A percentile compares a stretch with the other conserved stretches of the same genome.
These are phyloP conservation scores for Cepaea nemoralis DNA, from an alignment of 1,140 invertebrate species.

Conservation along the genomic window DNA sequence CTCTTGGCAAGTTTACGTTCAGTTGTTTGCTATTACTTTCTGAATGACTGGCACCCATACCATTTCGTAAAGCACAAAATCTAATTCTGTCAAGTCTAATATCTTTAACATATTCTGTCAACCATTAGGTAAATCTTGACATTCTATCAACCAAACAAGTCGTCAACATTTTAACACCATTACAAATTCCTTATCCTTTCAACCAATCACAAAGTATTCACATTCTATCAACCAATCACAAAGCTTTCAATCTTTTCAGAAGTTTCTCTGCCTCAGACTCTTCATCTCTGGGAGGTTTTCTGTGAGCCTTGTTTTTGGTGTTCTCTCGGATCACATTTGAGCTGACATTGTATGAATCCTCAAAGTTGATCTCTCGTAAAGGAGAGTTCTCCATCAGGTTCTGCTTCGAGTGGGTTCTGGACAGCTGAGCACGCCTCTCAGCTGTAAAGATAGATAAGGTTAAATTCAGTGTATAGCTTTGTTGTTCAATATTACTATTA, in stretches of 20 bases:
- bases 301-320: background rate
- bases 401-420: constrained; percentile 62
- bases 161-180: no score
- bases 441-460: constrained; percentile 51
- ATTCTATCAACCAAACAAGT: no score
- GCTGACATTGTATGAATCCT: constrained; percentile 45
- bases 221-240: constrained; percentile 13
- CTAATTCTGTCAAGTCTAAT: no score
- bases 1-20: no score
- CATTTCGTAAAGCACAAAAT: no score
- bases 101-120: no score
- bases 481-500: no score
- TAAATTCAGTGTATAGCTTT: no score
- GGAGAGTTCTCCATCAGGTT: constrained; percentile 54
- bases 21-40: no score
- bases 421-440: constrained; percentile 67
- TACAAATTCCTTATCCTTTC: no score
- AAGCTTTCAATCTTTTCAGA: constrained; percentile 34
- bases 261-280: constrained; percentile 22
- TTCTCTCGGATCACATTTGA: constrained; percentile 2
- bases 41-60: no score
- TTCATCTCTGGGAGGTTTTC: background rate
- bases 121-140: no score
- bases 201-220: background rate
- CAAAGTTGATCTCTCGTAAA: constrained; percentile 60